These are phyloP conservation scores for Hydractinia symbiolongicarpus DNA, from an alignment of 30 jellyfish, hydroid and myxozoan species.

Conservation along the genomic window DNA sequence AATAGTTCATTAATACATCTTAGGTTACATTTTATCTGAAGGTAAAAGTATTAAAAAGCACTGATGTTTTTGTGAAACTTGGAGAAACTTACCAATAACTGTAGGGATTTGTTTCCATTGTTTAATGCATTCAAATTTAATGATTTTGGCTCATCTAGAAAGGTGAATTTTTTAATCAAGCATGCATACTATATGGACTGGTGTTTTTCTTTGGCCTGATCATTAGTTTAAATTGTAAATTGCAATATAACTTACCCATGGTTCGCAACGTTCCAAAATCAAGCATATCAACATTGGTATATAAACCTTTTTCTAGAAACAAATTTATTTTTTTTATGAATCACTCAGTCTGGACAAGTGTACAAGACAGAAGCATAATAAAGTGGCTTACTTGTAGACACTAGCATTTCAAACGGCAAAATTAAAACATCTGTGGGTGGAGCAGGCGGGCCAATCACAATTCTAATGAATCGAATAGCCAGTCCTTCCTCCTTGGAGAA, in stretches of 20 bases:
- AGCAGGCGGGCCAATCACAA: conserved; percentile 58
- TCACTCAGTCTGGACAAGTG: no score
- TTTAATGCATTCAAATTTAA: conserved; percentile 67
- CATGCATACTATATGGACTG: no score
- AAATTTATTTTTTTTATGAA: background rate
- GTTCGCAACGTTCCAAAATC: conserved; percentile 94
- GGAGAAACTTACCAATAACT: conserved; percentile 47
- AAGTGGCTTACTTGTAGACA: conserved; percentile 59
- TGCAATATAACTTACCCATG: conserved; percentile 61
- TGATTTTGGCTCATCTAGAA: conserved; percentile 83
- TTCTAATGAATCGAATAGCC: conserved; percentile 79
- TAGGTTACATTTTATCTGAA: background rate
- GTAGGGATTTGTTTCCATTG: conserved; percentile 73
- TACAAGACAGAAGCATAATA: background rate
- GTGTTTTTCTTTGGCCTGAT: no score
- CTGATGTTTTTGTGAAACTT: no score
- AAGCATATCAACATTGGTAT: conserved; percentile 72
- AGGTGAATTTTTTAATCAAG: background rate
- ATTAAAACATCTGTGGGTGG: conserved; percentile 54
- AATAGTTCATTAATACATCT: background rate
- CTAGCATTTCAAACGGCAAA: conserved; percentile 72
- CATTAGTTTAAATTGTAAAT: no score
- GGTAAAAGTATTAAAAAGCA: no score
- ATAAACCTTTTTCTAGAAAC: conserved; percentile 62
- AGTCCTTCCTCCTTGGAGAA: conserved; percentile 63